A percentile compares a stretch with the other conserved stretches of the same genome.
These are phyloP conservation scores for Takifugu ocellatus DNA, from an alignment of 2,797 vertebrate species.

Conservation along the genomic window DNA sequence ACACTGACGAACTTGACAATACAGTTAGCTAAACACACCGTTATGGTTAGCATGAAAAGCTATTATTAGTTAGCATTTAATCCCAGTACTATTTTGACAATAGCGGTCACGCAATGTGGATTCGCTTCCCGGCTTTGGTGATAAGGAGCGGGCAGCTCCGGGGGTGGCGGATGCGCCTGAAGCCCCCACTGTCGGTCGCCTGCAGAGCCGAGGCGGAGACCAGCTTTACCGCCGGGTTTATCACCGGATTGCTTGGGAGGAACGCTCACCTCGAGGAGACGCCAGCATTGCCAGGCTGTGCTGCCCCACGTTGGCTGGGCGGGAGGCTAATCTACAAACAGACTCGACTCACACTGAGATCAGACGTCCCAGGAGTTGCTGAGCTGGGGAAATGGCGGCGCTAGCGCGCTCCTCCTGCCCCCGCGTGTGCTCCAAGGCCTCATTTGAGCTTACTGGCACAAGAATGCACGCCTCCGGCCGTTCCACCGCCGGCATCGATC, in stretches of 20 bases:
- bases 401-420: slow-evolving; percentile 1
- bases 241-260: slow-evolving; percentile 13
- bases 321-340: slow-evolving; percentile 21
- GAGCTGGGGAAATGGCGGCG: background rate
- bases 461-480: slow-evolving; percentile 7
- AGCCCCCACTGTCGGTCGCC: background rate
- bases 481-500: slow-evolving; percentile 37
- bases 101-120: too few species aligned
- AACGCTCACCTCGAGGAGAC: slow-evolving; percentile 30
- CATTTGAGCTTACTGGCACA: background rate
- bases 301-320: slow-evolving; percentile 26
- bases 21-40: too few species aligned
- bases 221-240: slow-evolving; percentile 29
- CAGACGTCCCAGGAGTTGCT: background rate
- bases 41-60: too few species aligned
- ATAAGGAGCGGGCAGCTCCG: background rate
- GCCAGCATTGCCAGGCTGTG: slow-evolving; percentile 27
- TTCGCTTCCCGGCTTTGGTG: too few species aligned
- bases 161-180: background rate
- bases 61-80: too few species aligned
- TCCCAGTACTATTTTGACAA: too few species aligned
- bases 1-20: too few species aligned
- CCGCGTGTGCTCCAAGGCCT: background rate
- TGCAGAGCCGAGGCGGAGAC: slow-evolving; percentile 14
- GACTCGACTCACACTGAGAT: slow-evolving; percentile 40